Conservation (phyloP, 2,113 vertebrate species). For the Vanacampus margaritifer region DNA sequence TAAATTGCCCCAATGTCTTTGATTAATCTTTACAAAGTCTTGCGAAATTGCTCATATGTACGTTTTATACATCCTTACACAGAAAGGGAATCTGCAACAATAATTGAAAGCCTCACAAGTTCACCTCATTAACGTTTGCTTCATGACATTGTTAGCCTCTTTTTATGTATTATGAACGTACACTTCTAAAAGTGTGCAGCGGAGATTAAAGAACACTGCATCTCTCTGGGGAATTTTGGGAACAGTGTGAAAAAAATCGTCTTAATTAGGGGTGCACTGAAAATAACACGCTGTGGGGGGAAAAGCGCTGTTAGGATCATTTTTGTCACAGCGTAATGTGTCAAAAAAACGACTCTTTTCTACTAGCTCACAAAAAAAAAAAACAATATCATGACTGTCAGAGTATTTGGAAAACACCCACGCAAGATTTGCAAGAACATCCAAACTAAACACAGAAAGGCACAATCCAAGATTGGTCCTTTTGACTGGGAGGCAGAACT, state of each 20-base stretch:
- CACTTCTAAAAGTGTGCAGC: constrained; percentile 20
- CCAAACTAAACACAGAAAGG: neutral
- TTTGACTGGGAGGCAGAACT: neutral
- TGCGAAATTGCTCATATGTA: constrained; percentile 47
- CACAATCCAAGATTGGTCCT: neutral
- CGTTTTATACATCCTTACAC: constrained; percentile 15
- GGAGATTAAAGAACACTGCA: constrained; percentile 25
- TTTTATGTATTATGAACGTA: constrained; percentile 25
- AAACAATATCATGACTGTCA: neutral
- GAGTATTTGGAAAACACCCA: neutral
- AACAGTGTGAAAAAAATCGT: constrained; percentile 42
- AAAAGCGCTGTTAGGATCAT: neutral
- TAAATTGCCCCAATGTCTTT: constrained; percentile 54
- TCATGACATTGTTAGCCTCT: constrained; percentile 24
- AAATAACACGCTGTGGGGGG: neutral
- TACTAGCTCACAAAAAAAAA: neutral
- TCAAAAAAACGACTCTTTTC: constrained; percentile 25
- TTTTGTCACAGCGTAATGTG: constrained; percentile 22
- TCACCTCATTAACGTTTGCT: constrained; percentile 28
- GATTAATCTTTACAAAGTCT: constrained; percentile 64
- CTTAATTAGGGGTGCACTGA: constrained; percentile 21
- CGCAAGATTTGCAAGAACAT: neutral
- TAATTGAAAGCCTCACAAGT: constrained; percentile 42
- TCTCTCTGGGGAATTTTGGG: constrained; percentile 18
- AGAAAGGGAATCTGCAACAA: constrained; percentile 27